Percentiles rank a stretch among this genome's conserved stretches.
Evolutionary conservation across 2,888 invertebrate genomes (phyloP).

Genomic region (Maniola hyperantus): DNA sequence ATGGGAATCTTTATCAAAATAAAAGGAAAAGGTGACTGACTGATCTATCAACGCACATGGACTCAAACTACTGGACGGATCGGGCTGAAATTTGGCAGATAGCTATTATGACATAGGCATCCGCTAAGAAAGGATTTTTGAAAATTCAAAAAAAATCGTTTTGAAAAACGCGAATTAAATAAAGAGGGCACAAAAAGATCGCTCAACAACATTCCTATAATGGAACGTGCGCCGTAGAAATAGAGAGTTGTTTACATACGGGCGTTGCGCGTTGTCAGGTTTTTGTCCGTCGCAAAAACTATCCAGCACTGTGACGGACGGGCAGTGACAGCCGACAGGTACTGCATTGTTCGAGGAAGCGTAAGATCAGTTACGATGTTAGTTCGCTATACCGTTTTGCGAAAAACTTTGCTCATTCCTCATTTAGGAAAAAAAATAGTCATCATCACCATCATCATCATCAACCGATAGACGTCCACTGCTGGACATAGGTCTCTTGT

Average conservation of each 20-base stretch:
- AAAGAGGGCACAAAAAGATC: background rate
- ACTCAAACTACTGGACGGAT: too few species aligned
- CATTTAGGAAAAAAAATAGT: background rate
- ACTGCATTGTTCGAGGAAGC: background rate
- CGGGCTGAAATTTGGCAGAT: too few species aligned
- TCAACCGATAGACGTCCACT: too few species aligned
- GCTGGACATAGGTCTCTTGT: too few species aligned
- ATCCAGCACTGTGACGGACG: constrained; percentile 17
- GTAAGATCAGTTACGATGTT: background rate
- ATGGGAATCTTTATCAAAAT: too few species aligned
- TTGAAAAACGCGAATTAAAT: too few species aligned
- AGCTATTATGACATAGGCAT: too few species aligned
- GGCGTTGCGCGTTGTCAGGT: constrained; percentile 31
- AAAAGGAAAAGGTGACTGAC: too few species aligned
- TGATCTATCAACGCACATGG: too few species aligned
- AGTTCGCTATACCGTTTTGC: background rate
- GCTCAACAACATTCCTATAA: background rate
- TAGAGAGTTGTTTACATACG: constrained; percentile 49
- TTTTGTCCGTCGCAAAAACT: constrained; percentile 39
- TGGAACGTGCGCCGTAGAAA: constrained; percentile 38
- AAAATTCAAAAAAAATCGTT: too few species aligned
- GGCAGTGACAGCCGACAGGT: constrained; percentile 29
- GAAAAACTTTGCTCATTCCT: background rate
- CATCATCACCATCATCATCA: too few species aligned
- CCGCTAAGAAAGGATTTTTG: too few species aligned